phyloP scores from a whole-genome alignment of 2,797 vertebrate genomes.

The Argya squamiceps region DNA sequence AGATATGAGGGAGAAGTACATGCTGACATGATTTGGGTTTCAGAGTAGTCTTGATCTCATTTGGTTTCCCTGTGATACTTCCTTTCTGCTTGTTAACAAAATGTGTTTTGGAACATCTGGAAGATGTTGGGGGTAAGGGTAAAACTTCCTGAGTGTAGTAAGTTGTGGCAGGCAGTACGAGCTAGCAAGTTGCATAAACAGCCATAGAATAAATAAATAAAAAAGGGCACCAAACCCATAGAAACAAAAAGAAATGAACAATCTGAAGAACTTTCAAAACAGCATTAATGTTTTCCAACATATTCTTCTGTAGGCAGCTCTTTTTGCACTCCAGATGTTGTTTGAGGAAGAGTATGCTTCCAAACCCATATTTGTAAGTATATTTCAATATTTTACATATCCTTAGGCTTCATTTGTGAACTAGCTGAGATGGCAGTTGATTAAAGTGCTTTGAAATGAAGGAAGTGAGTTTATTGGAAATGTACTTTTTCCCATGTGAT shows the following conservation, averaged over 20 bases:
- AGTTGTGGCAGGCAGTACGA: background rate
- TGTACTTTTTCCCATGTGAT: background rate
- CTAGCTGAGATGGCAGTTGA: background rate
- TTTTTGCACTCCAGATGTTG: constrained; percentile 90
- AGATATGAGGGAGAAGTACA: background rate
- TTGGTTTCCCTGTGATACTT: background rate
- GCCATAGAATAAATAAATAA: background rate
- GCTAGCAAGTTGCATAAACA: background rate
- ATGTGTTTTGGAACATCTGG: background rate
- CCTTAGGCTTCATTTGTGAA: background rate
- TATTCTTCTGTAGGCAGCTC: constrained; percentile 83
- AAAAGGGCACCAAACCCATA: background rate
- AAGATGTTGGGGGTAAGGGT: background rate
- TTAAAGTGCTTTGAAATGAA: background rate
- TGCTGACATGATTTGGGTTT: background rate
- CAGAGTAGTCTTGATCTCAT: background rate
- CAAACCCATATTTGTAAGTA: constrained; percentile 91
- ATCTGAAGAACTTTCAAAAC: background rate
- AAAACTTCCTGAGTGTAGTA: background rate
- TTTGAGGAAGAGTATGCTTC: constrained; percentile 86
- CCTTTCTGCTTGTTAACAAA: background rate
- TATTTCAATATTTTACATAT: background rate
- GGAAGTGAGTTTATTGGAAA: background rate
- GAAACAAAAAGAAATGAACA: background rate
- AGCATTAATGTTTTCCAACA: background rate